Evolutionary conservation across 2,888 invertebrate genomes (phyloP).

Genomic region (Thalpophila matura): DNA sequence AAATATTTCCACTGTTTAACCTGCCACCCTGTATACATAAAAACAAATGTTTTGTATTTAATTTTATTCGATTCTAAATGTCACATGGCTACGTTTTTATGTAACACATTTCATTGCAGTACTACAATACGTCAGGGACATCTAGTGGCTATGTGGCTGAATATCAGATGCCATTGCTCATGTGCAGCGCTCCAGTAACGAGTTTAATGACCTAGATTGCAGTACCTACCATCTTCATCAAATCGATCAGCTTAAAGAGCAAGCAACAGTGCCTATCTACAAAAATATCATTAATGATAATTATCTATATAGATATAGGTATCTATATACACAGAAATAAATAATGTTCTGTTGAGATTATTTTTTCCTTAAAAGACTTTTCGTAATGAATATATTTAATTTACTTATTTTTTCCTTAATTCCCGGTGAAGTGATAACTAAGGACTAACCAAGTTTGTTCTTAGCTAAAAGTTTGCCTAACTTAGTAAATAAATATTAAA

Average conservation of each 20-base stretch:
- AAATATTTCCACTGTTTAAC: no score
- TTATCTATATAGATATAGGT: neutral
- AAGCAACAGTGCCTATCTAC: neutral
- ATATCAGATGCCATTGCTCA: neutral
- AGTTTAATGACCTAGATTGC: conserved; percentile 23
- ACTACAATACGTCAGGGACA: conserved; percentile 8
- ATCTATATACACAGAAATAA: conserved; percentile 1
- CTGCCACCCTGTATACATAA: no score
- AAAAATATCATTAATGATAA: neutral
- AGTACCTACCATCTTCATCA: neutral
- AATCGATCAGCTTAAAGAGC: neutral
- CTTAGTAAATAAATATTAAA: neutral
- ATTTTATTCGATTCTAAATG: conserved; percentile 26
- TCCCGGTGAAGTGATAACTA: neutral
- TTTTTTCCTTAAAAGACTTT: conserved; percentile 1
- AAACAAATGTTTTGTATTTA: no score
- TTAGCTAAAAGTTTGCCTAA: conserved; percentile 3
- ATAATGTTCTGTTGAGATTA: neutral
- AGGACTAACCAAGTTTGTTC: neutral
- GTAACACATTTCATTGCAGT: conserved; percentile 24
- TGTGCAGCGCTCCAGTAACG: conserved; percentile 15
- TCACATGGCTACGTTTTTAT: conserved; percentile 28
- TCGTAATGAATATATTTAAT: conserved; percentile 8
- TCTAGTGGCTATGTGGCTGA: neutral
- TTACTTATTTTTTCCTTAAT: conserved; percentile 5